Conservation (phyloP, 2,797 vertebrate genomes). For the Syndactyla subalaris region DNA sequence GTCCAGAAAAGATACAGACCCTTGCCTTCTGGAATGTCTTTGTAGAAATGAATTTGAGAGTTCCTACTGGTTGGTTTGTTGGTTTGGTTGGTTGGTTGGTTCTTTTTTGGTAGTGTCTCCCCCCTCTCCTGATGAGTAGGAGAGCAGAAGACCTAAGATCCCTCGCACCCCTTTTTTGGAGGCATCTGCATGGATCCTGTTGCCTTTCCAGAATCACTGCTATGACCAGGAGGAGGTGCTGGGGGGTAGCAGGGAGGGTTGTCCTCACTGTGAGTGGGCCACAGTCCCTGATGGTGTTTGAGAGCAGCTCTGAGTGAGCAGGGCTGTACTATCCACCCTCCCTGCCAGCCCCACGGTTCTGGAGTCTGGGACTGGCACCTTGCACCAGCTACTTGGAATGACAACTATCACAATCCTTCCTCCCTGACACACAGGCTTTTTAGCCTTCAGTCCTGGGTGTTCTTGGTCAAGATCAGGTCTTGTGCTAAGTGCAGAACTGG, state of each 20-base stretch:
- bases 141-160: neutral
- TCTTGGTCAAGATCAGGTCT: neutral
- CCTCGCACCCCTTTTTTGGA: fast-evolving
- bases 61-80: neutral
- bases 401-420: neutral
- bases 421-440: neutral
- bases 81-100: neutral
- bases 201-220: neutral
- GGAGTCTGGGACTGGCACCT: neutral
- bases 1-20: neutral
- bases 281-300: neutral
- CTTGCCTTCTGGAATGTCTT: neutral
- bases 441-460: neutral
- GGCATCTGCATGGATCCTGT: neutral
- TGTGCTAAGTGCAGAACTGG: neutral
- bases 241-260: neutral
- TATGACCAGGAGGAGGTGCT: neutral
- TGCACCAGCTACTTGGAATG: neutral
- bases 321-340: neutral
- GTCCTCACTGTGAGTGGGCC: neutral
- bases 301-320: neutral
- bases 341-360: neutral
- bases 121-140: no score
- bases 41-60: neutral
- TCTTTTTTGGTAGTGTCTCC: neutral